These are phyloP conservation scores for Craterocephalus amniculus DNA, from an alignment of 2,797 vertebrate genomes.

Conservation along the genomic window DNA sequence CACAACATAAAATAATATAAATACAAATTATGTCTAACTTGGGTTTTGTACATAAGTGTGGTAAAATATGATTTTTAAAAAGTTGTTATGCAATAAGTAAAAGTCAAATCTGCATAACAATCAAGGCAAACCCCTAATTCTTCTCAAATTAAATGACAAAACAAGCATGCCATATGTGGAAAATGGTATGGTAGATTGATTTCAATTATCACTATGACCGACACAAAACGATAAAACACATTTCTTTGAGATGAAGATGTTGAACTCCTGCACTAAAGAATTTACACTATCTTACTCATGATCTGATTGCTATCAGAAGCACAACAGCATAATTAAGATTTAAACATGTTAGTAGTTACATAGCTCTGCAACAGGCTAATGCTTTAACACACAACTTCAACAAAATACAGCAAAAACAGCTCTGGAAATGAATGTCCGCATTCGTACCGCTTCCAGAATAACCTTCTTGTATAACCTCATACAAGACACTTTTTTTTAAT, in stretches of 20 bases:
- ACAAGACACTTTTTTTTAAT: slow-evolving; percentile 49
- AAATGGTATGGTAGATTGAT: background rate
- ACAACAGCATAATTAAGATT: background rate
- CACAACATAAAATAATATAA: background rate
- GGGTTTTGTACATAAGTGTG: no score
- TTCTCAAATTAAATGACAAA: no score
- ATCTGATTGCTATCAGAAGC: background rate
- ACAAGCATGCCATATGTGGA: no score
- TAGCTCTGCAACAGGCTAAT: background rate
- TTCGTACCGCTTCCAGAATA: slow-evolving; percentile 27
- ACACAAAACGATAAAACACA: background rate
- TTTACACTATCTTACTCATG: background rate
- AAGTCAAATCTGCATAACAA: no score
- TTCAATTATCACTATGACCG: background rate
- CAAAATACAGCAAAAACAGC: slow-evolving; percentile 2
- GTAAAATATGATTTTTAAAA: no score
- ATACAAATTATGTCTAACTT: no score
- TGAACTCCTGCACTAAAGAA: background rate
- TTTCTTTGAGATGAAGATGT: background rate
- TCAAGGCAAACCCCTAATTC: no score
- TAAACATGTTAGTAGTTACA: background rate
- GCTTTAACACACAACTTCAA: slow-evolving; percentile 6
- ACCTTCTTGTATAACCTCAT: slow-evolving; percentile 59
- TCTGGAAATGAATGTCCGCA: slow-evolving; percentile 16
- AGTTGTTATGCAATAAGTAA: no score